A percentile compares a stretch with the other conserved stretches of the same genome.
These are phyloP conservation scores for Drosophila mojavensis DNA, from an alignment of 1,140 invertebrate species.

Conservation along the genomic window DNA sequence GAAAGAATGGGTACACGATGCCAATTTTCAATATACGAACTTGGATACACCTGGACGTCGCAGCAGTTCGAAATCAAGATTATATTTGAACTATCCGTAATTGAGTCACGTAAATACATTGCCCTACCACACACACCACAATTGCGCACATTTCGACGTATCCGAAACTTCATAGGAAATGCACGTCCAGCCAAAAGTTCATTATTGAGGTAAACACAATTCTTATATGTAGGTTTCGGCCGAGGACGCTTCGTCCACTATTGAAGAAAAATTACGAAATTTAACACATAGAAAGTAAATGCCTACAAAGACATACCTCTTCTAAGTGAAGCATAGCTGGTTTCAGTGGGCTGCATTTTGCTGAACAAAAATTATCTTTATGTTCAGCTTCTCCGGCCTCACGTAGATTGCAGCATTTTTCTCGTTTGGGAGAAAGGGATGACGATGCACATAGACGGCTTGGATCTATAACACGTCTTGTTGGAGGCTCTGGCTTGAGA, in stretches of 20 bases:
- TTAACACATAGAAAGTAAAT: neutral
- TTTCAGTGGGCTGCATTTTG: constrained; percentile 38
- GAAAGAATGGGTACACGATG: constrained; percentile 55
- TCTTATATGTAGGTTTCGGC: constrained; percentile 51
- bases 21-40: constrained; percentile 50
- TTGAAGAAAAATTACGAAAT: neutral
- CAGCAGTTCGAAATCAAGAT: constrained; percentile 58
- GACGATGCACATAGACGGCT: neutral
- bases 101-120: constrained; percentile 40
- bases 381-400: constrained; percentile 30
- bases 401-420: constrained; percentile 32
- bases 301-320: constrained; percentile 34
- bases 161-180: constrained; percentile 58
- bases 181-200: constrained; percentile 50
- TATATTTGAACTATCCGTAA: constrained; percentile 49
- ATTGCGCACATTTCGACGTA: constrained; percentile 38
- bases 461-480: constrained; percentile 34
- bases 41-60: constrained; percentile 54
- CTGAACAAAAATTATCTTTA: constrained; percentile 48
- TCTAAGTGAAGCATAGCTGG: constrained; percentile 45
- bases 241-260: constrained; percentile 54
- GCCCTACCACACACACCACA: constrained; percentile 46
- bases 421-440: no score
- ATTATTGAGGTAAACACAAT: constrained; percentile 44
- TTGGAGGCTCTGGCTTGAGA: neutral